Conservation (phyloP, 2,113 vertebrate genomes). For the Xiphorhynchus elegans region DNA sequence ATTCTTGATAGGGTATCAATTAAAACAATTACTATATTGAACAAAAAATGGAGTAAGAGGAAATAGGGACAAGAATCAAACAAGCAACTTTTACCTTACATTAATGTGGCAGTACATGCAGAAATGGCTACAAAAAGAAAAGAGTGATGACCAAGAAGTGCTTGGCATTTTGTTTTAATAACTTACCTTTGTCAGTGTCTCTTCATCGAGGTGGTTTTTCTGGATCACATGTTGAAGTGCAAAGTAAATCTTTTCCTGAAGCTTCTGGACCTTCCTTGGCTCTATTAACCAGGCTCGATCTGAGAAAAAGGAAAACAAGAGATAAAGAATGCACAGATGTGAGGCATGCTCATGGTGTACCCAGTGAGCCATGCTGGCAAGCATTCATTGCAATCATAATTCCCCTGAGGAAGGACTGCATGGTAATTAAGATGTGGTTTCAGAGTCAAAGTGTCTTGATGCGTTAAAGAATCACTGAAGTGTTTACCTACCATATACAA, state of each 20-base stretch:
- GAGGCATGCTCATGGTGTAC: background rate
- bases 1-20: background rate
- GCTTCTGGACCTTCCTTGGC: conserved; percentile 97
- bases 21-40: background rate
- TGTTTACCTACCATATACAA: background rate
- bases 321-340: background rate
- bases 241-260: conserved; percentile 99
- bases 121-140: background rate
- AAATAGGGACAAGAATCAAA: background rate
- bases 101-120: background rate
- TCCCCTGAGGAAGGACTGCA: background rate
- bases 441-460: background rate
- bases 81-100: background rate
- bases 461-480: background rate
- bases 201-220: conserved; percentile 98
- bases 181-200: conserved; percentile 92
- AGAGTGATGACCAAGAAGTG: accelerated
- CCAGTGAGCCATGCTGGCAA: background rate
- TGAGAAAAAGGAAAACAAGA: conserved; percentile 51
- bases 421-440: background rate
- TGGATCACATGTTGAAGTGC: conserved; percentile 99
- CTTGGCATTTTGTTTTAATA: background rate
- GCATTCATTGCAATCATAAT: background rate
- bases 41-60: background rate
- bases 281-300: conserved; percentile 99